Base-by-base conservation (phyloP, 2,797 vertebrate species). In the Alosa sapidissima region DNA sequence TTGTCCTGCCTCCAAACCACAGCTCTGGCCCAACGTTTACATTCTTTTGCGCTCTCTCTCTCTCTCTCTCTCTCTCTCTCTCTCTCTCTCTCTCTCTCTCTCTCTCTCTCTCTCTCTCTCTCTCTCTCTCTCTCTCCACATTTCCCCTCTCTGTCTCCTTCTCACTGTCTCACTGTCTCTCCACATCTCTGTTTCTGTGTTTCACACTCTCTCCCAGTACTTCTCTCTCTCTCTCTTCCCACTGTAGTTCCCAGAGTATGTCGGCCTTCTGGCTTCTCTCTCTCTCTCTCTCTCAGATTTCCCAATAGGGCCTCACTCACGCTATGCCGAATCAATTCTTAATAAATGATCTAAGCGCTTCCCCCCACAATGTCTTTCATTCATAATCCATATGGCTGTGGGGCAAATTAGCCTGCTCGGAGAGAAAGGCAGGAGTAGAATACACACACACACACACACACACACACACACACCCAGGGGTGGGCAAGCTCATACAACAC, bases 341-440 rank as follows among this genome's bases (percentile, higher is more conserved):
- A 95, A 90, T 90, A 92, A 93, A 86, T 88, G 90, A 91, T 92
- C 91, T 85, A 87, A 91, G 88, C 87, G 86, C 83, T 93, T 89
- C 86, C 89, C 91, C 65, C 91, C 87, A 48, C 89, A 89, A 87
- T 72, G 90, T 90, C 62, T 87, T 95, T 92, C 89, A 89, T 91
- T 92, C 92, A 91, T 91, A 85, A 83, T 83, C 86, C 82, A 86
- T 89, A 90, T 91, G 90, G 90, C 93, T 90, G 89, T 84, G 41
- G 89, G 90, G 91, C 88, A 90, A 93, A 91, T 90, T 91, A 92
- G 90, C 89, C 89, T 89, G 90, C 90, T 88, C 89, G 87, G 90
- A 88, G 87, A 89, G 93, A 90, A 90, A 90, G 90, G 88, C 88
- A 52, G 84, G 90, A 85, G 83, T 89, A 89, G 54, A 21, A 45